Evolutionary conservation across 2,113 vertebrate genomes (phyloP).

Genomic region (Cyphomyrus discorhynchus): DNA sequence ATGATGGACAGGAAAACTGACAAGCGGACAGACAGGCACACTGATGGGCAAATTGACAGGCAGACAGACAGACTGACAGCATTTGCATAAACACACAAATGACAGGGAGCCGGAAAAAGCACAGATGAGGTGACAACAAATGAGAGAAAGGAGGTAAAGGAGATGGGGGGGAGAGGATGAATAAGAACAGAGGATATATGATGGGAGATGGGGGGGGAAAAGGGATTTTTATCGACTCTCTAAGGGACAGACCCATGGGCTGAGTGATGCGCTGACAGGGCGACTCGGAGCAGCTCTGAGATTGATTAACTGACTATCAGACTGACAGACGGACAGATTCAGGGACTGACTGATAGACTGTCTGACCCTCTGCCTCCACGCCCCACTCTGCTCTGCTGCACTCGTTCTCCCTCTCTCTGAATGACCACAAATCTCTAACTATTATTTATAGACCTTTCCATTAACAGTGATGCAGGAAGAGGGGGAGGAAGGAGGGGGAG

Average conservation of each 20-base stretch:
- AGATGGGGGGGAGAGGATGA: not conserved
- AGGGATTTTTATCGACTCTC: not conserved
- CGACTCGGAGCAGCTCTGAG: constrained; percentile 29
- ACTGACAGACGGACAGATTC: constrained; percentile 20
- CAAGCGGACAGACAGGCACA: constrained; percentile 9
- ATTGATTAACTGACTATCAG: constrained; percentile 47
- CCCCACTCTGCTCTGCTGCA: constrained; percentile 29
- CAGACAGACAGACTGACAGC: not conserved
- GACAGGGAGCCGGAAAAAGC: constrained; percentile 37
- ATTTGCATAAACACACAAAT: constrained; percentile 33
- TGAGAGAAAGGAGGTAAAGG: not conserved
- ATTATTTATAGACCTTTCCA: constrained; percentile 55
- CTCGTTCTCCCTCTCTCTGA: constrained; percentile 11
- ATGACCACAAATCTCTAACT: constrained; percentile 30
- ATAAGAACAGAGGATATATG: constrained; percentile 11
- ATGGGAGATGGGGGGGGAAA: not conserved
- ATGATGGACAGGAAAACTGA: constrained; percentile 35
- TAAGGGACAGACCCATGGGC: constrained; percentile 35
- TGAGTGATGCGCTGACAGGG: constrained; percentile 34
- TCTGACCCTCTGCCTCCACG: not conserved
- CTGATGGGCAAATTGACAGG: not conserved
- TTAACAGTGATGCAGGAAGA: constrained; percentile 63
- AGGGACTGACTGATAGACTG: constrained; percentile 29
- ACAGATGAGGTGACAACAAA: constrained; percentile 41
- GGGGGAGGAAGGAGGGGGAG: constrained; percentile 21